phyloP scores from a whole-genome alignment of 2,888 invertebrate genomes.

The Cheilosia vernalis region DNA sequence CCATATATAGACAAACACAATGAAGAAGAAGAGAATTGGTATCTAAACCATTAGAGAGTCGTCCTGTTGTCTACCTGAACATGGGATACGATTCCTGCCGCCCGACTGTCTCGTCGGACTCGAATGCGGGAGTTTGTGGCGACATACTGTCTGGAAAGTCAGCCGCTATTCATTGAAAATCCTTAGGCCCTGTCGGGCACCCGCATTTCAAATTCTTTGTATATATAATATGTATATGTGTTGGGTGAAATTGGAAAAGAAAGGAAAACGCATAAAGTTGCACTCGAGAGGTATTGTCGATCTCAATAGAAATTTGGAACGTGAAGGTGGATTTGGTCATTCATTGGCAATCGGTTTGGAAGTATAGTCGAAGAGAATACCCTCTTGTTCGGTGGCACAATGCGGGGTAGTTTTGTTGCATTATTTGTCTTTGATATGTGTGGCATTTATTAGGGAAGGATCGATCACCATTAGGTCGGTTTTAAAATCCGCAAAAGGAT shows the following conservation, averaged over 20 bases:
- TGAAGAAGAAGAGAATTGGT: slow-evolving; percentile 32
- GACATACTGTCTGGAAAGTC: slow-evolving; percentile 70
- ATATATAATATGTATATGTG: background rate
- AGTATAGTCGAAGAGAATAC: slow-evolving; percentile 40
- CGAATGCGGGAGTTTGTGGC: slow-evolving; percentile 65
- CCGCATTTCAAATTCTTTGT: slow-evolving; percentile 35
- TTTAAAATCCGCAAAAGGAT: slow-evolving; percentile 40
- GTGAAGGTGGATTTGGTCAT: slow-evolving; percentile 71
- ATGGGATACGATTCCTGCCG: slow-evolving; percentile 19
- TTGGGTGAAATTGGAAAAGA: slow-evolving; percentile 19
- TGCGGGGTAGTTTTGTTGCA: slow-evolving; percentile 22
- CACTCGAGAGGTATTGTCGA: slow-evolving; percentile 43
- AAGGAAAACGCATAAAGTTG: slow-evolving; percentile 52
- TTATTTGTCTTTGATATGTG: background rate
- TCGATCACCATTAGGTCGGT: slow-evolving; percentile 56
- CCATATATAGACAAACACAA: slow-evolving; percentile 23
- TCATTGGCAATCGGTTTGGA: slow-evolving; percentile 66
- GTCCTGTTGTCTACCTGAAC: slow-evolving; percentile 49
- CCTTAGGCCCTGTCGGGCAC: slow-evolving; percentile 21
- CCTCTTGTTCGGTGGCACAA: slow-evolving; percentile 42
- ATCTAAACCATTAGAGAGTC: background rate
- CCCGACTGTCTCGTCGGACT: slow-evolving; percentile 44
- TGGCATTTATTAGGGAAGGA: slow-evolving; percentile 38
- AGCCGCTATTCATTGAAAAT: slow-evolving; percentile 20
- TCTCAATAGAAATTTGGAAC: slow-evolving; percentile 30